Evolutionary conservation across 2,797 vertebrate species (phyloP).

Genomic region (Epinephelus awoara): DNA sequence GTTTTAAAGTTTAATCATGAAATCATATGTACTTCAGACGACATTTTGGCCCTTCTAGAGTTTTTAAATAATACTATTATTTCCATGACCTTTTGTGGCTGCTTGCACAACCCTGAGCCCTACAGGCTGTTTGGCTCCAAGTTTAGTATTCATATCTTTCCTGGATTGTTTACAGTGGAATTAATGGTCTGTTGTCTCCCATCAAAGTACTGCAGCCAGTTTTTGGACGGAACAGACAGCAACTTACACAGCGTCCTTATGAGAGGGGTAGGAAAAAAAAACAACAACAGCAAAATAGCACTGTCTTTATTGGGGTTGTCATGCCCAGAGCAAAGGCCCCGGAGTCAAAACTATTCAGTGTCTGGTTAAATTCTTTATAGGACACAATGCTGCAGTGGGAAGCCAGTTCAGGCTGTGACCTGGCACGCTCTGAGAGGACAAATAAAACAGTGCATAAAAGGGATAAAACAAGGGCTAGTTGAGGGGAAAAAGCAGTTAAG

Average conservation of each 20-base stretch:
- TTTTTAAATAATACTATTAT: constrained; percentile 27
- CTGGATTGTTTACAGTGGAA: constrained; percentile 50
- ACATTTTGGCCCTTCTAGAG: neutral
- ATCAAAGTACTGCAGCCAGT: constrained; percentile 30
- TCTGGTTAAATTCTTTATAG: constrained; percentile 52
- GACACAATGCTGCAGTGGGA: constrained; percentile 17
- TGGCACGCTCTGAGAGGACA: constrained; percentile 33
- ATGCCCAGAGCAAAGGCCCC: constrained; percentile 25
- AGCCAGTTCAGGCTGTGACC: constrained; percentile 24
- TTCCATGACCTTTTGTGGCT: constrained; percentile 53
- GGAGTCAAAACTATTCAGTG: constrained; percentile 40
- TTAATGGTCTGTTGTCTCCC: constrained; percentile 58
- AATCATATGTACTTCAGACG: neutral
- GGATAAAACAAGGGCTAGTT: constrained; percentile 19
- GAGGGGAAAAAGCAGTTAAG: constrained; percentile 5
- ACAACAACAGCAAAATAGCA: neutral
- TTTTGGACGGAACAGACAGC: constrained; percentile 13
- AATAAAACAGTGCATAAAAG: constrained; percentile 32
- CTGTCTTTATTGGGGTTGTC: constrained; percentile 9
- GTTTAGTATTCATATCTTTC: constrained; percentile 54
- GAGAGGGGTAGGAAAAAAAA: neutral
- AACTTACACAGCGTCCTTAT: neutral
- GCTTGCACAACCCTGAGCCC: constrained; percentile 29
- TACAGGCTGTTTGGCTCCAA: constrained; percentile 40
- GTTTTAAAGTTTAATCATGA: neutral